These are phyloP conservation scores for Formica aserva DNA, from an alignment of 2,888 invertebrate species.

Conservation along the genomic window DNA sequence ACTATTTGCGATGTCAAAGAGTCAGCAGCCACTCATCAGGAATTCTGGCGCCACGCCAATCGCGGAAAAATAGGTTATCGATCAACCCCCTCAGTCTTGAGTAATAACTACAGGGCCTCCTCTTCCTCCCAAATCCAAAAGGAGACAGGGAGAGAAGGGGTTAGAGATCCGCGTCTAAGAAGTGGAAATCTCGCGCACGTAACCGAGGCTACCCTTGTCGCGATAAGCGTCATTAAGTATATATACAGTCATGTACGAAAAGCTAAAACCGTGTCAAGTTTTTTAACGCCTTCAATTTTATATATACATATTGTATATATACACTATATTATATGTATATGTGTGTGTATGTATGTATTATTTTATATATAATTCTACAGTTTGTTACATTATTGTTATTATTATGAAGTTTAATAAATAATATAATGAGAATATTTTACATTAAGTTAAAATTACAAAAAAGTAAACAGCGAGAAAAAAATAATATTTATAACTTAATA, in stretches of 20 bases:
- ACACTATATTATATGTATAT: too few species aligned
- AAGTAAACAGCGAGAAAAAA: background rate
- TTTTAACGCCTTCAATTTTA: background rate
- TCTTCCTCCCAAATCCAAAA: background rate
- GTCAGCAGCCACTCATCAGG: constrained; percentile 69
- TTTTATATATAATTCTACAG: too few species aligned
- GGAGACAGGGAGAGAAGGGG: background rate
- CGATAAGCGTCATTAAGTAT: background rate
- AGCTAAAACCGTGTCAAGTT: background rate
- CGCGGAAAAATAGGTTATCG: constrained; percentile 82
- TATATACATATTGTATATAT: too few species aligned
- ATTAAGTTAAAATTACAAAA: background rate
- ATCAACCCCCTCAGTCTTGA: constrained; percentile 73
- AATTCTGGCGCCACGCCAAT: constrained; percentile 80
- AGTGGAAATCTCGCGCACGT: constrained; percentile 32
- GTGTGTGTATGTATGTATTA: too few species aligned
- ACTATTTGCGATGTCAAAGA: constrained; percentile 65
- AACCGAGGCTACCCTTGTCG: background rate
- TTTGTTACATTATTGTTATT: too few species aligned
- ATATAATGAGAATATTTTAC: background rate
- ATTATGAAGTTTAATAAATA: too few species aligned
- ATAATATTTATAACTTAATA: background rate
- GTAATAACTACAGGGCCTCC: constrained; percentile 37
- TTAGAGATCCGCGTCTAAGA: constrained; percentile 29
- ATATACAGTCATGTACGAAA: background rate